Evolutionary conservation across 2,113 vertebrate species (phyloP), one percentile per base, ranked within the genome.

Genomic region (Dendropsophus ebraccatus): DNA sequence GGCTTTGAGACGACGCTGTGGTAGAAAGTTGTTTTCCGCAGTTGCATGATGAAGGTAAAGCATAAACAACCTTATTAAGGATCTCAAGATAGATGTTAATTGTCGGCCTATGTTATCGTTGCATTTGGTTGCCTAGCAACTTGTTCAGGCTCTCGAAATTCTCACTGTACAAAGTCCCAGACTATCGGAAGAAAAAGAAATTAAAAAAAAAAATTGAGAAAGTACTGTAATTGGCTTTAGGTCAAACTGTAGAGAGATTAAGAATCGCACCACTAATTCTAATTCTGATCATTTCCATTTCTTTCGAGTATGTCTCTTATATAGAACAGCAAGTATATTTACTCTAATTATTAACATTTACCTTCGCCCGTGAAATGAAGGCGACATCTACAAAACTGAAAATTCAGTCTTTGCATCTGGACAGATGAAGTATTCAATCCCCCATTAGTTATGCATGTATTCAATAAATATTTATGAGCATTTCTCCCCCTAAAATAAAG

Each of bases 11-110:
- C 25, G 52, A 49, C 25, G 69, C 78, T 32, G 50, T 37, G 35
- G 77, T 62, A 81, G 70, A 73, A 47, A 86, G 85, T 86, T 86
- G 67, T 81, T 86, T 81, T 37, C 45, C 81, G 69, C 84, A 58
- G 84, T 86, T 74, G 54, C 62, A 60, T 81, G 85, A 81, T 86
- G 67, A 81, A 86, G 69, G 77, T 81, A 86, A 81, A 23, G 79
- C 67, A 86, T 45, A 86, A 81, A 86, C 85, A 86, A 86, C 85
- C 85, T 86, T 86, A 86, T 86, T 86, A 86, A 54, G 77, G 50
- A 86, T 86, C 85, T 86, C 67, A 81, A 80, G 85, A 86, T 81
- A 86, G 85, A 81, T 86, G 85, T 79, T 86, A 81, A 86, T 86
- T 86, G 85, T 72, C 70, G 85, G 85, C 52, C 84, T 74, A 62